Evolutionary conservation across 2,797 vertebrate species (phyloP).

Genomic region (Chiloscyllium punctatum): DNA sequence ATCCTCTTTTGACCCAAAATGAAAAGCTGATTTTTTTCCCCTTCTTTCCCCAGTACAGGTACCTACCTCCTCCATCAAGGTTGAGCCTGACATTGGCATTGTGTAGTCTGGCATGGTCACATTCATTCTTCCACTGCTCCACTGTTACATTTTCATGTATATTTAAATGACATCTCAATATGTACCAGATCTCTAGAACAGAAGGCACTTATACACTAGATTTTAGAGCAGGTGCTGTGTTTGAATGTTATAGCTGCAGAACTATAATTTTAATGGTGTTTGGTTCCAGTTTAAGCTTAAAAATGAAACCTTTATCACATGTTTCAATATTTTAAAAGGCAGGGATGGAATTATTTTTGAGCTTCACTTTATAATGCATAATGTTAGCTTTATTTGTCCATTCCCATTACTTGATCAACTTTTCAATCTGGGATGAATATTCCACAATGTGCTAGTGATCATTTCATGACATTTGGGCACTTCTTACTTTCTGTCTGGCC

Average conservation of each 20-base stretch:
- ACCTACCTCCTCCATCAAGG: background rate
- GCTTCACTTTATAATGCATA: background rate
- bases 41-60: background rate
- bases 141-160: background rate
- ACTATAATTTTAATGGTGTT: background rate
- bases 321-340: background rate
- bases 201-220: background rate
- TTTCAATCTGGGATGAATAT: background rate
- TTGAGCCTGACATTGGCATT: background rate
- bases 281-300: background rate
- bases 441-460: background rate
- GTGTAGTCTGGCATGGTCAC: background rate
- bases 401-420: background rate
- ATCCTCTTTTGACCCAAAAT: background rate
- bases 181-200: background rate
- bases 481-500: background rate
- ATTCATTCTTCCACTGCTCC: background rate
- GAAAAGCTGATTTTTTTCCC: background rate
- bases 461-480: background rate
- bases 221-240: background rate
- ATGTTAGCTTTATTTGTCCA: background rate
- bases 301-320: background rate
- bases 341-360: background rate
- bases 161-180: background rate
- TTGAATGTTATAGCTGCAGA: background rate